These are phyloP conservation scores for Hypomecis punctinalis DNA, from an alignment of 2,888 invertebrate genomes.

Conservation along the genomic window DNA sequence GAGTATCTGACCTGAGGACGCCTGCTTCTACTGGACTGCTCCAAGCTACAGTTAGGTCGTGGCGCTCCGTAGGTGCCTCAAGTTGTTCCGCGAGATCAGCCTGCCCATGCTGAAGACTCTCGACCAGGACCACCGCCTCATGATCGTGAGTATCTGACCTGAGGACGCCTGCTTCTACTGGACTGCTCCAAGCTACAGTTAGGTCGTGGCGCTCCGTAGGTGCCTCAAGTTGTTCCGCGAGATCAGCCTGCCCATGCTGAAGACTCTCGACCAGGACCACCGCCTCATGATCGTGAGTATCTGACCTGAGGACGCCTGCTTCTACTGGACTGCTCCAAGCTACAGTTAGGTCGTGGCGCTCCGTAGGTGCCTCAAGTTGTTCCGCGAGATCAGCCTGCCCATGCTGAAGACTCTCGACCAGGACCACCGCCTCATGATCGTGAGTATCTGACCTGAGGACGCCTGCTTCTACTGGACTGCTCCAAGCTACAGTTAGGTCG, in stretches of 20 bases:
- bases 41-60: conserved; percentile 94
- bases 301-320: conserved; percentile 89
- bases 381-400: conserved; percentile 94
- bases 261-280: conserved; percentile 91
- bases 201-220: conserved; percentile 92
- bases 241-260: conserved; percentile 94
- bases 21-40: conserved; percentile 94
- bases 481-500: conserved; percentile 95
- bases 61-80: conserved; percentile 92
- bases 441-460: conserved; percentile 88
- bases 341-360: conserved; percentile 94
- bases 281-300: conserved; percentile 92
- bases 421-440: conserved; percentile 92
- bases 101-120: conserved; percentile 94
- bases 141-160: conserved; percentile 90
- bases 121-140: conserved; percentile 92
- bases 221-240: conserved; percentile 94
- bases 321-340: conserved; percentile 95
- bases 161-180: conserved; percentile 91
- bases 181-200: conserved; percentile 96
- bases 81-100: conserved; percentile 94
- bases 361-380: conserved; percentile 92
- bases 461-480: conserved; percentile 94
- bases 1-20: conserved; percentile 88
- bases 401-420: conserved; percentile 95